Base-by-base conservation (phyloP, 2,888 invertebrate species). In the Stegana nigrithorax region DNA sequence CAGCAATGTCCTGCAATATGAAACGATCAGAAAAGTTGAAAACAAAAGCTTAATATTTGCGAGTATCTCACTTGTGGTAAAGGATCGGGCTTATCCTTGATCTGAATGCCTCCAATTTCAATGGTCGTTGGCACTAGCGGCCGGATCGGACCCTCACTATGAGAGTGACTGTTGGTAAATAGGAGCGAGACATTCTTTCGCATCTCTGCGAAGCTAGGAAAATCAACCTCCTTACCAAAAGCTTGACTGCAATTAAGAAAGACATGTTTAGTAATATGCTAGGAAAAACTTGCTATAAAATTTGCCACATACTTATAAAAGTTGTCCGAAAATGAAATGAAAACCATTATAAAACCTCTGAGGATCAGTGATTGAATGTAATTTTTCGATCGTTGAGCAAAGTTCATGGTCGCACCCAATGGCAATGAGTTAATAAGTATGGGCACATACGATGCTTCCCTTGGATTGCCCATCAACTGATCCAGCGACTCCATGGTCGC, bases 91-190 rank as follows among this genome's bases (percentile, higher is more conserved):
- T 70, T 70, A 0, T 81, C 75, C 50, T 83, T 83, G 8, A 83
- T 70, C 62, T 85, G 84, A 17, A 84, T 73, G 1, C 85, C 85
- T 0, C 84, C 83, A 19, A 83, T 73, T 72, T 85, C 83, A 42
- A 84, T 70, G 0, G 80, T 53, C 2, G 71, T 74, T 0, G 84
- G 83, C 0, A 83, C 77, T 4, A 73, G 67, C 0, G 84, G 83
- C 17, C 82, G 71, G 0, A 84, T 65, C 0, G 72, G 74, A 1
- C 82, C 83, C 56, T 83, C 75, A 21, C 72, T 75, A 26, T 77
- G 78, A 0, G 75, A 59, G 65, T 84, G 84, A 60, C 78, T 75
- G 7, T 81, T 83, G 26, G 68, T 71, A 44, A 85, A 68, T 8
- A 84, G 64, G 55, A 84, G 55, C 0, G 83, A 79, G 3, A 83